These are phyloP conservation scores for Bradypodion pumilum DNA, from an alignment of 2,797 vertebrate species.

Conservation along the genomic window DNA sequence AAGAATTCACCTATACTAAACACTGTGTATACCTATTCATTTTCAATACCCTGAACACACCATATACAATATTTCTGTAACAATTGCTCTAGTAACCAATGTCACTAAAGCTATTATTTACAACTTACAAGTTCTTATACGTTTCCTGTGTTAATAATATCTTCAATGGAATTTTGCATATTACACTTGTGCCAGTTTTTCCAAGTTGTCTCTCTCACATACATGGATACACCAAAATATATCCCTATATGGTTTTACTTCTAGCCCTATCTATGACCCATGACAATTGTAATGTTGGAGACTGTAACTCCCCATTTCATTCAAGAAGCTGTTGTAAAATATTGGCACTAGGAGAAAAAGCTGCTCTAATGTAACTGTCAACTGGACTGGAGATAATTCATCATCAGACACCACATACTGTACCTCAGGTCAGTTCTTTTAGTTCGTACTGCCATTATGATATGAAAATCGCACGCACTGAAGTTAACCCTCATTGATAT, in stretches of 20 bases:
- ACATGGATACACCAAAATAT: background rate
- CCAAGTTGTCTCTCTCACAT: background rate
- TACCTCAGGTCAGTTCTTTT: background rate
- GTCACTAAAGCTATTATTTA: background rate
- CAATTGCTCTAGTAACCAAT: background rate
- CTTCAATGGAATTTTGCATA: background rate
- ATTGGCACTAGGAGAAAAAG: background rate
- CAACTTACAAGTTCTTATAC: background rate
- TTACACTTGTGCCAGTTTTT: background rate
- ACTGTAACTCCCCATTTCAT: background rate
- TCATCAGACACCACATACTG: background rate
- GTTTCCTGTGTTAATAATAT: background rate
- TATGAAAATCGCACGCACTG: background rate
- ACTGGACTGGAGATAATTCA: background rate
- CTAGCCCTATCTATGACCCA: background rate
- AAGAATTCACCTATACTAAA: conserved; percentile 11
- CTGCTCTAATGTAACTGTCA: background rate
- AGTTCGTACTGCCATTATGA: background rate
- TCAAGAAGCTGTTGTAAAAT: background rate
- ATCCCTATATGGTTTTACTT: background rate
- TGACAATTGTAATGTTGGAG: background rate
- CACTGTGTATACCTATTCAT: background rate
- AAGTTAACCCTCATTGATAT: background rate
- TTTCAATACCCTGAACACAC: conserved; percentile 12
- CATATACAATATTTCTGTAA: background rate